Evolutionary conservation across 2,113 vertebrate species (phyloP).

Genomic region (Tachysurus fulvidraco): DNA sequence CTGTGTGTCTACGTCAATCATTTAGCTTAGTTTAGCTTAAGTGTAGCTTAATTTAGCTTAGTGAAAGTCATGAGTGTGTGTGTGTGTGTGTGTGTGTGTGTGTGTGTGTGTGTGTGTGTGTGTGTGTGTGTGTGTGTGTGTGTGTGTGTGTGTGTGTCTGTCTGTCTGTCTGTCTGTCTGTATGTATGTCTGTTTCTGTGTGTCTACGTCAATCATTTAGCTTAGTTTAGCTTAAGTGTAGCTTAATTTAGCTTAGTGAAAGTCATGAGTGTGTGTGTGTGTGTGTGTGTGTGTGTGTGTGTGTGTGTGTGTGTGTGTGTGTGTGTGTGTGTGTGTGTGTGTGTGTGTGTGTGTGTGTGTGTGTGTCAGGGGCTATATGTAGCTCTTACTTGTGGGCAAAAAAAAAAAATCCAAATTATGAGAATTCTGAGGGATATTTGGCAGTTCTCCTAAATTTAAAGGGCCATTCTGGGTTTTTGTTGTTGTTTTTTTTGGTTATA

Average conservation of each 20-base stretch:
- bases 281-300: neutral
- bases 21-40: too few species aligned
- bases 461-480: neutral
- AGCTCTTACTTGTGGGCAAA: neutral
- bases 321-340: neutral
- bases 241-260: too few species aligned
- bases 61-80: too few species aligned
- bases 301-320: neutral
- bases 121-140: neutral
- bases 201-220: too few species aligned
- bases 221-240: too few species aligned
- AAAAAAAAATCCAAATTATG: neutral
- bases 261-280: neutral
- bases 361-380: neutral
- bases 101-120: neutral
- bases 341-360: neutral
- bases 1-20: too few species aligned
- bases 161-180: too few species aligned
- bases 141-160: too few species aligned
- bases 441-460: neutral
- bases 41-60: too few species aligned
- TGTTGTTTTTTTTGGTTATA: neutral
- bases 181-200: too few species aligned
- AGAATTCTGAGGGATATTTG: neutral
- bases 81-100: neutral